These are phyloP conservation scores for Drosophila teissieri DNA, from an alignment of 1,140 invertebrate genomes.

Conservation along the genomic window DNA sequence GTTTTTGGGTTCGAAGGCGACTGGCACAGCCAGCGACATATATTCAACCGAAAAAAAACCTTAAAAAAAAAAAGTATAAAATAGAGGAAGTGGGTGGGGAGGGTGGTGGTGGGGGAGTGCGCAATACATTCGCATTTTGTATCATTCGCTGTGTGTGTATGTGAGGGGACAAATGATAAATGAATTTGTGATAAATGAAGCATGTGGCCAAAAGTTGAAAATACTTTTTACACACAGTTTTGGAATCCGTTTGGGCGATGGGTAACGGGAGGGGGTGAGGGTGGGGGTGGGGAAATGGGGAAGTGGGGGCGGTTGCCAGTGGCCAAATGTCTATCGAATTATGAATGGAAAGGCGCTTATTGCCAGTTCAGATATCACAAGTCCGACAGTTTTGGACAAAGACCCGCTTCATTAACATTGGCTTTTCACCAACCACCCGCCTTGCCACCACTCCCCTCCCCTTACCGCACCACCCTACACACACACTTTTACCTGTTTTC, in stretches of 20 bases:
- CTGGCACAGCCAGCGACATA: conserved; percentile 48
- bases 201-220: conserved; percentile 83
- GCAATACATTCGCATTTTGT: conserved; percentile 50
- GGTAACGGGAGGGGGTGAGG: background rate
- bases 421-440: conserved; percentile 4
- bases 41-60: conserved; percentile 33
- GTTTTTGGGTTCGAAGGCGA: conserved; percentile 51
- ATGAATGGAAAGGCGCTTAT: conserved; percentile 55
- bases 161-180: conserved; percentile 49
- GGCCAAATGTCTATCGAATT: conserved; percentile 65
- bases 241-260: conserved; percentile 25
- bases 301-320: conserved; percentile 3
- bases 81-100: background rate
- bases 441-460: too few relatives aligned
- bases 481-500: conserved; percentile 17
- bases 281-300: background rate
- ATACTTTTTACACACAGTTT: conserved; percentile 74
- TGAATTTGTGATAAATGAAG: conserved; percentile 76
- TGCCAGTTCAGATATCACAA: conserved; percentile 38
- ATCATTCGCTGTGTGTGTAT: conserved; percentile 32
- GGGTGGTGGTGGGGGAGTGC: background rate
- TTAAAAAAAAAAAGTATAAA: conserved; percentile 4
- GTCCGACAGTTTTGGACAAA: conserved; percentile 43
- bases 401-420: conserved; percentile 58
- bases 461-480: background rate